Evolutionary conservation across 2,113 vertebrate genomes (phyloP), one percentile per base, ranked within the genome.

Genomic region (Tachysurus vachellii): DNA sequence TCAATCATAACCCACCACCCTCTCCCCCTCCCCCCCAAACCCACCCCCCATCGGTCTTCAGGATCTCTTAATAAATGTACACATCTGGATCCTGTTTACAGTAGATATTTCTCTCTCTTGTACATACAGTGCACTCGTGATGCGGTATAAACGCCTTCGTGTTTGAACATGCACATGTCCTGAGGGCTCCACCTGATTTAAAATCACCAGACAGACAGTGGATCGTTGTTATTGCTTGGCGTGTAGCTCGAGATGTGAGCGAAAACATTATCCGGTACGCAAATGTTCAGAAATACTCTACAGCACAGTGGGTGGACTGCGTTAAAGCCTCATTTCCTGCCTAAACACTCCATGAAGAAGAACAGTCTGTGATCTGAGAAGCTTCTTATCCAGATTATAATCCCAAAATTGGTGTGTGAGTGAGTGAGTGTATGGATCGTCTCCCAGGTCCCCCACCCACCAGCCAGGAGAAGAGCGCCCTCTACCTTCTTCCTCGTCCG

Each of bases 151-250:
- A 26, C 3, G 19, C 47, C 47, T 42, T 21, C 9, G 16, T 14
- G 73, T 23, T 23, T 44, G 47, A 53, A 50, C 44, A 5, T 76
- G 42, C 71, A 75, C 50, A 75, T 26, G 16, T 31, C 26, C 26
- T 14, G 26, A 66, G 14, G 6, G 66, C 31, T 36, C 31, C 31
- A 70, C 16, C 31, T 12, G 19, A 44, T 47, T 47, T 12, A 47
- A 47, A 47, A 70, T 70, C 66, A 36, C 13, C 66, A 36, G 71
- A 75, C 71, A 47, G 71, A 44, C 47, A 50, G 44, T n/a, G 21
- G 70, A 11, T 73, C 2, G 42, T 81, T 82, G 62, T 44, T 82
- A 62, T 62, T 82, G 80, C 57, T 80, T 26, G 61, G 26, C 61
- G 12, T 11, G 23, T 26, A 26, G 23, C 23, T 62, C 61, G 3